Conservation (phyloP, 2,113 vertebrate species). For the Gorsachius goisagi region DNA sequence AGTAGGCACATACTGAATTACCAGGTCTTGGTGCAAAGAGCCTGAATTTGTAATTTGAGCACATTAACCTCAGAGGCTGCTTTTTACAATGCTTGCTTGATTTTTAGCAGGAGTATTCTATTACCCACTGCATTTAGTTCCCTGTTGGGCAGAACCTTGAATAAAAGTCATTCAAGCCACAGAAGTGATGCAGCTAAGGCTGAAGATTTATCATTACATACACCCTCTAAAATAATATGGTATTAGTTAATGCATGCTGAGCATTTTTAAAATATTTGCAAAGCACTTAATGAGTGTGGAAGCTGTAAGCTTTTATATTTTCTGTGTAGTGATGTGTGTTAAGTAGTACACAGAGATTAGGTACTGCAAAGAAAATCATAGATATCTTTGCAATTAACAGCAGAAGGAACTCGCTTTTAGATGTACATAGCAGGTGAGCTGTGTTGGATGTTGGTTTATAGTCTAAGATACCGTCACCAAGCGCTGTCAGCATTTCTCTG, state of each 20-base stretch:
- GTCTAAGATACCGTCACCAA: neutral
- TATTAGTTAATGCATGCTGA: neutral
- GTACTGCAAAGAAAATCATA: neutral
- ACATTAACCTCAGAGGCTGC: neutral
- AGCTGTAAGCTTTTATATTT: neutral
- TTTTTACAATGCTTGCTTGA: neutral
- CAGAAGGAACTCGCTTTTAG: neutral
- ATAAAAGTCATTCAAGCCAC: neutral
- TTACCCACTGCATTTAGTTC: neutral
- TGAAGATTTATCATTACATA: neutral
- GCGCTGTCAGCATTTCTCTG: neutral
- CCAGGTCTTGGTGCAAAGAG: neutral
- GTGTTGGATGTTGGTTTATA: neutral
- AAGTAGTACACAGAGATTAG: neutral
- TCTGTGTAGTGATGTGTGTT: neutral
- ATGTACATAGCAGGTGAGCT: neutral
- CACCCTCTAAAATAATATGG: neutral
- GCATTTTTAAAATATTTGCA: neutral
- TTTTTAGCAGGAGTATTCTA: neutral
- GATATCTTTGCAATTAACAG: neutral
- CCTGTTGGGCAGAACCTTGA: neutral
- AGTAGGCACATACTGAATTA: neutral
- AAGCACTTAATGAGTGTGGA: neutral
- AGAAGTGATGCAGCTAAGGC: neutral
- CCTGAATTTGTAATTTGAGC: neutral